A percentile compares a stretch with the other conserved stretches of the same genome.
Evolutionary conservation across 2,113 vertebrate genomes (phyloP).

Genomic region (Bettongia penicillata): DNA sequence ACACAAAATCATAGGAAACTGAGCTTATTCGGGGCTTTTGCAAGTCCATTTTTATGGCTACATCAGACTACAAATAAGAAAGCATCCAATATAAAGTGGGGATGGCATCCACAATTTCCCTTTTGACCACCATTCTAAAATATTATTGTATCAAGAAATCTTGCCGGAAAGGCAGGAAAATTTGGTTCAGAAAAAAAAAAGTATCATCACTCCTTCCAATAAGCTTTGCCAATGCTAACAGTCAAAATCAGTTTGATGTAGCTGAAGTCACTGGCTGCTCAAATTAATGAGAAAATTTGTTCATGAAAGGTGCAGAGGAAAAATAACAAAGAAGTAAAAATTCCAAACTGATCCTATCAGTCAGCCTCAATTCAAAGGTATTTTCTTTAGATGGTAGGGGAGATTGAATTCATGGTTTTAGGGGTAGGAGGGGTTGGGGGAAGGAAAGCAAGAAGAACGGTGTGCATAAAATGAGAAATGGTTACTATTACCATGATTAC

Average conservation of each 20-base stretch:
- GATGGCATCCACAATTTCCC: background rate
- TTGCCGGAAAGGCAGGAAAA: background rate
- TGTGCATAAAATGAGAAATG: background rate
- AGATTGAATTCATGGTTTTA: fast-evolving
- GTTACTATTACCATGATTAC: background rate
- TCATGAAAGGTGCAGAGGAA: background rate
- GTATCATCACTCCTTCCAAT: background rate
- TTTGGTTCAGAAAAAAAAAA: background rate
- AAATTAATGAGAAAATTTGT: background rate
- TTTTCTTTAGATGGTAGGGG: conserved; percentile 39
- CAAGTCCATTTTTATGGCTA: background rate
- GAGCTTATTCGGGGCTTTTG: background rate
- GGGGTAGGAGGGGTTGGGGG: background rate
- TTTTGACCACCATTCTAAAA: background rate
- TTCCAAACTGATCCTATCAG: background rate
- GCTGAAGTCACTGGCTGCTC: background rate
- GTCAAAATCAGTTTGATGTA: background rate
- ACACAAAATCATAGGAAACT: background rate
- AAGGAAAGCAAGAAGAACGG: background rate
- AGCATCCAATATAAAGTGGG: background rate
- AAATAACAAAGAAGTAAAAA: background rate
- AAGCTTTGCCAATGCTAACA: background rate
- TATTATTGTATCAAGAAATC: fast-evolving
- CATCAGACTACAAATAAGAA: background rate
- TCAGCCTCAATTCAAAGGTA: background rate